phyloP scores from a whole-genome alignment of 2,888 invertebrate species.

The Diadegma fenestrale region DNA sequence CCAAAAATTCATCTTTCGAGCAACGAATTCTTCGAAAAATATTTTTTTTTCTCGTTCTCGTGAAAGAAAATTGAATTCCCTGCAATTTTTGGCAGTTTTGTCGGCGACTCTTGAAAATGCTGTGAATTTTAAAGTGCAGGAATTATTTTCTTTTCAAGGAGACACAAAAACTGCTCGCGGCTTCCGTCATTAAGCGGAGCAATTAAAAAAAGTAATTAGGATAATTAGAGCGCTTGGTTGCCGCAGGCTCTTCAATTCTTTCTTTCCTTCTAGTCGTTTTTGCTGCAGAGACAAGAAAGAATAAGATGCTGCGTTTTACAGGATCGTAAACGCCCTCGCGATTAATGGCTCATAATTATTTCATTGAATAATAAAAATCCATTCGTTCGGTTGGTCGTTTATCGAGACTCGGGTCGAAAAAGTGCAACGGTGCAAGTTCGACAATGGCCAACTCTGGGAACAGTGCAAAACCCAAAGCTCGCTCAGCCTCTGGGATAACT shows the following conservation, averaged over 20 bases:
- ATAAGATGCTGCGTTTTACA: background rate
- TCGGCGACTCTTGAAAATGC: background rate
- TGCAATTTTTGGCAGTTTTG: background rate
- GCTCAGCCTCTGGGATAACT: constrained; percentile 6
- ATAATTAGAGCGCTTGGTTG: background rate
- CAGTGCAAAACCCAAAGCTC: constrained; percentile 7
- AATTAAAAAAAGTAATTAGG: constrained; percentile 9
- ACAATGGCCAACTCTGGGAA: background rate
- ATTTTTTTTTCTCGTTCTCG: too few relatives aligned
- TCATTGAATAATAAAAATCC: constrained; percentile 6
- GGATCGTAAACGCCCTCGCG: background rate
- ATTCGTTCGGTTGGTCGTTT: background rate
- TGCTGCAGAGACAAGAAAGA: background rate
- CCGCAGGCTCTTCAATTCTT: background rate
- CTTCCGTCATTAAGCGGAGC: background rate
- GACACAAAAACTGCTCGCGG: background rate
- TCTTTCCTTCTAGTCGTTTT: background rate
- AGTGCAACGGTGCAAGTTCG: background rate
- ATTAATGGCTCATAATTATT: constrained; percentile 8
- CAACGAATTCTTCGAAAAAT: too few relatives aligned
- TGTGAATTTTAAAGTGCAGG: background rate
- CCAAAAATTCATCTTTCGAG: background rate
- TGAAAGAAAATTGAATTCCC: too few relatives aligned
- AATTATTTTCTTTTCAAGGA: background rate
- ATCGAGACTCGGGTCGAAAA: background rate